These are phyloP conservation scores for Corythaixoides concolor DNA, from an alignment of 2,113 vertebrate genomes.

Conservation along the genomic window DNA sequence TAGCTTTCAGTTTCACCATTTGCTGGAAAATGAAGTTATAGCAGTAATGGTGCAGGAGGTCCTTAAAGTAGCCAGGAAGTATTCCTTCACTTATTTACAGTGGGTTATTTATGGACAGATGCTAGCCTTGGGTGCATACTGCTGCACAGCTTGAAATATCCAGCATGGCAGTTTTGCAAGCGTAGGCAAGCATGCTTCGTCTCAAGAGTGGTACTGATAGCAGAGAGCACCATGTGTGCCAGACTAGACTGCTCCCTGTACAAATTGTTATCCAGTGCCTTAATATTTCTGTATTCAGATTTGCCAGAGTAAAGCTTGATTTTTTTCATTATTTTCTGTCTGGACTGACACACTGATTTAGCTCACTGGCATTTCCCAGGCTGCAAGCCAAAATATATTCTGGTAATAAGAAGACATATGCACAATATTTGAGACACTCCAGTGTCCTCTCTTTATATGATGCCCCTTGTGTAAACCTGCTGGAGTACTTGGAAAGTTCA, in stretches of 20 bases:
- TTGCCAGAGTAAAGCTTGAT: neutral
- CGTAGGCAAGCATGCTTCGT: neutral
- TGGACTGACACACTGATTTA: neutral
- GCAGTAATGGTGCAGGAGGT: neutral
- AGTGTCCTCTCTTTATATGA: neutral
- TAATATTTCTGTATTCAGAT: neutral
- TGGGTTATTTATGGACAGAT: neutral
- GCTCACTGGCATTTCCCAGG: neutral
- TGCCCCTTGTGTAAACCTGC: neutral
- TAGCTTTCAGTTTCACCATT: conserved; percentile 3
- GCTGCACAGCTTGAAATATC: neutral
- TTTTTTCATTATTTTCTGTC: neutral
- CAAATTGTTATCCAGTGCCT: neutral
- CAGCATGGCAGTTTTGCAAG: neutral
- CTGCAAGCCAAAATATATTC: neutral
- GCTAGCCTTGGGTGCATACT: neutral
- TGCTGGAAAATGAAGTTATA: conserved; percentile 6
- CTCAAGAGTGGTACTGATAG: neutral
- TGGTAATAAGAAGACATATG: neutral
- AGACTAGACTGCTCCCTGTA: neutral
- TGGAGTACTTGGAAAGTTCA: neutral
- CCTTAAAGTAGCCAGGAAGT: neutral
- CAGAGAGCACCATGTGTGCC: neutral
- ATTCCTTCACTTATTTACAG: neutral
- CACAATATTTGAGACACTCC: neutral